Conservation (phyloP, 2,888 invertebrate genomes). For the Charanyca ferruginea region DNA sequence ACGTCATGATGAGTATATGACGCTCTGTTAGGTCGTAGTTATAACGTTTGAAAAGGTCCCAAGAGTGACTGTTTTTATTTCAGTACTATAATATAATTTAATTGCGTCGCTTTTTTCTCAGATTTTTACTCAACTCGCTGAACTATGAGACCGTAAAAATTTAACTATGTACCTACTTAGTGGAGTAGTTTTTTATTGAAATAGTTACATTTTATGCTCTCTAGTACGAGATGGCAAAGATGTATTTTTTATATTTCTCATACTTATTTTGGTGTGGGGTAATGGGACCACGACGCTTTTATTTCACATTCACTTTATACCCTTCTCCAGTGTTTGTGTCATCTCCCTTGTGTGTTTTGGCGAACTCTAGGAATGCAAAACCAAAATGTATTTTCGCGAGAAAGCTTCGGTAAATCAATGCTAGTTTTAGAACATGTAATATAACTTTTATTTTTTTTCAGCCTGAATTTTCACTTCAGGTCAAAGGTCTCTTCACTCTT, state of each 20-base stretch:
- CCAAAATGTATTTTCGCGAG: background rate
- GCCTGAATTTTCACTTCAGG: no score
- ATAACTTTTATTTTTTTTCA: no score
- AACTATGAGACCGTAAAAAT: constrained; percentile 52
- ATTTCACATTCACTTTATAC: constrained; percentile 47
- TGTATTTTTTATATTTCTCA: constrained; percentile 59
- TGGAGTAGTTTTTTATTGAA: constrained; percentile 62
- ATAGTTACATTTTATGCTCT: constrained; percentile 56
- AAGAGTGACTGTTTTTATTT: constrained; percentile 20
- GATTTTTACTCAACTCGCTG: constrained; percentile 33
- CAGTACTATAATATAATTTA: constrained; percentile 27
- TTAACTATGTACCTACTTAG: constrained; percentile 58
- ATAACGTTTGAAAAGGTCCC: constrained; percentile 8
- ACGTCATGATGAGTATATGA: constrained; percentile 23
- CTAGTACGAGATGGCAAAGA: constrained; percentile 53
- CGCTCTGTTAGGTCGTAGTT: background rate
- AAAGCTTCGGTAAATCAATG: background rate
- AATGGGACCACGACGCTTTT: constrained; percentile 49
- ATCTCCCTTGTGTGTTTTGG: constrained; percentile 23
- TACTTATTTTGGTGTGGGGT: constrained; percentile 54
- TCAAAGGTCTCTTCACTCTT: no score
- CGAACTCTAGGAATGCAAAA: constrained; percentile 13
- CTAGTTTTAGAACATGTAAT: background rate
- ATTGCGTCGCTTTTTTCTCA: constrained; percentile 29
- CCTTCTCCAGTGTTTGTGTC: constrained; percentile 34